These are phyloP conservation scores for Perdita meconis DNA, from an alignment of 2,888 invertebrate genomes.

Conservation along the genomic window DNA sequence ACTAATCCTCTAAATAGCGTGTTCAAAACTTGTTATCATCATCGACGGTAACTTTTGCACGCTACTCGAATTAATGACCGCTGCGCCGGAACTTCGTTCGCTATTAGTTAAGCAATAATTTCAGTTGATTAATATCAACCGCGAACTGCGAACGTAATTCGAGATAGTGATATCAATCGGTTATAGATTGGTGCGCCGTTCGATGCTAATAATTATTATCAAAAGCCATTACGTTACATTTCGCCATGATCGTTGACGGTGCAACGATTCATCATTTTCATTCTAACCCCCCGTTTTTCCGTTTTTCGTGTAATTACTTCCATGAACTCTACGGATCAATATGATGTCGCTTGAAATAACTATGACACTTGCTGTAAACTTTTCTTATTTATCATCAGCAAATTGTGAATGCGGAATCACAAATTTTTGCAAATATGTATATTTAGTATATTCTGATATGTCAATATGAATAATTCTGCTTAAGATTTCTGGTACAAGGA, in stretches of 20 bases:
- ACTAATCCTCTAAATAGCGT: conserved; percentile 36
- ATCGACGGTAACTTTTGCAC: conserved; percentile 35
- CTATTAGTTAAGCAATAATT: conserved; percentile 53
- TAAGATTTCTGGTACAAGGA: no score
- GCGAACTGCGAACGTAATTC: not conserved
- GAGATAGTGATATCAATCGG: conserved; percentile 16
- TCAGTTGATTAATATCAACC: conserved; percentile 39
- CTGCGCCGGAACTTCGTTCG: conserved; percentile 3
- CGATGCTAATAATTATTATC: conserved; percentile 46
- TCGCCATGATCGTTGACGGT: not conserved
- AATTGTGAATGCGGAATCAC: no score
- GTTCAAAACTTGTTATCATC: conserved; percentile 19
- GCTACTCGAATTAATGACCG: conserved; percentile 34
- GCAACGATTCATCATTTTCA: conserved; percentile 37
- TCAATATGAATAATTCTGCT: no score
- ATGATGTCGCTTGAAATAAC: no score
- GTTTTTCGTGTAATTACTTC: conserved; percentile 36
- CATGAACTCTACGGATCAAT: conserved; percentile 22
- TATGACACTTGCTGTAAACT: no score
- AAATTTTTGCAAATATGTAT: no score
- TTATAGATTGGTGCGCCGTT: not conserved
- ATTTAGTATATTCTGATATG: no score
- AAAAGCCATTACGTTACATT: conserved; percentile 22
- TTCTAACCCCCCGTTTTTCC: conserved; percentile 10
- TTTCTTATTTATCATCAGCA: no score